phyloP scores from a whole-genome alignment of 2,113 vertebrate genomes.

The Pygoscelis adeliae region DNA sequence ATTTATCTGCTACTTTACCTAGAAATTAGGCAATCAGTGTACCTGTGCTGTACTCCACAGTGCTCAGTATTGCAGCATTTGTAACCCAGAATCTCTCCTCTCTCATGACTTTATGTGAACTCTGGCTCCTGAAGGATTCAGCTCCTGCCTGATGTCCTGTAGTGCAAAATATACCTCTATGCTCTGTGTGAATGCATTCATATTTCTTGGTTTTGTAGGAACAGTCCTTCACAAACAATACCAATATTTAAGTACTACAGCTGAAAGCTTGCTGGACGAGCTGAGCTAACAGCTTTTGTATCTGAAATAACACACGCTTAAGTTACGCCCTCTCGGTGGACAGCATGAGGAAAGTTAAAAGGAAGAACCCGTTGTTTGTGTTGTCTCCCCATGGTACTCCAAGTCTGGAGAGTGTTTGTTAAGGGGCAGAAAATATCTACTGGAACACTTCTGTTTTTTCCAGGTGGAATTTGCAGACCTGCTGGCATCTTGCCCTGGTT shows the following conservation, averaged over 20 bases:
- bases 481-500: neutral
- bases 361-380: neutral
- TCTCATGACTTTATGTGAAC: neutral
- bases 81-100: neutral
- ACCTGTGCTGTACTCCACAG: neutral
- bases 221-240: neutral
- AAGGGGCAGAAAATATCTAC: neutral
- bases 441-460: neutral
- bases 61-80: neutral
- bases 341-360: neutral
- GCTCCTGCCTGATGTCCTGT: neutral
- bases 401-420: neutral
- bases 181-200: neutral
- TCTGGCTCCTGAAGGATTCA: neutral
- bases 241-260: neutral
- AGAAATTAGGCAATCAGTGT: neutral
- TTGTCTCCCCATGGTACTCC: neutral
- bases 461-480: neutral
- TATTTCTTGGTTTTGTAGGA: neutral
- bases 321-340: neutral
- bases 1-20: neutral
- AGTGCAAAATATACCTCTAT: neutral
- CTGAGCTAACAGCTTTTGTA: neutral
- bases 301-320: neutral
- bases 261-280: neutral